These are phyloP conservation scores for Riptortus pedestris DNA, from an alignment of 1,140 invertebrate species.

Conservation along the genomic window DNA sequence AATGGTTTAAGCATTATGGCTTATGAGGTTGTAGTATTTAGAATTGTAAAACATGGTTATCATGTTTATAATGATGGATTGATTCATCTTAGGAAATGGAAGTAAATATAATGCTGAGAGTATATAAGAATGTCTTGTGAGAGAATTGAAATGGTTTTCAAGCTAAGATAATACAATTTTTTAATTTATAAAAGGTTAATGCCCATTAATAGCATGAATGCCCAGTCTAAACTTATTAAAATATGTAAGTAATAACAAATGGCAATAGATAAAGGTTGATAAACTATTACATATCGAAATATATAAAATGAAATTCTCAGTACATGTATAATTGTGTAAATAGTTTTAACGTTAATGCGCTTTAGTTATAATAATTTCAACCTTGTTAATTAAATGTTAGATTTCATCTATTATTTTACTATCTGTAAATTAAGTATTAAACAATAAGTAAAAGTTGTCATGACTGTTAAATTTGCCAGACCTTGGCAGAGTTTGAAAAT, in stretches of 20 bases:
- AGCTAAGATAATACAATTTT: no score
- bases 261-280: constrained; percentile 20
- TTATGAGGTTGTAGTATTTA: no score
- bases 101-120: no score
- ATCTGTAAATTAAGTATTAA: neutral
- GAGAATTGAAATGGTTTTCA: no score
- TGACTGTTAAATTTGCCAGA: neutral
- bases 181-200: no score
- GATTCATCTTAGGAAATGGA: no score
- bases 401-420: neutral
- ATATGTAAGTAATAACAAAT: neutral
- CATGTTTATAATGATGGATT: no score
- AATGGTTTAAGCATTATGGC: no score
- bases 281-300: constrained; percentile 16
- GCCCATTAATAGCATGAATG: neutral
- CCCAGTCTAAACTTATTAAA: neutral
- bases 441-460: neutral
- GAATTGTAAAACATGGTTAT: no score
- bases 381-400: neutral
- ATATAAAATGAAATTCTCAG: neutral
- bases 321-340: neutral
- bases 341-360: neutral
- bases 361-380: neutral
- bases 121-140: no score
- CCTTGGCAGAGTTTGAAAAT: neutral